phyloP scores from a whole-genome alignment of 2,797 vertebrate genomes.

The Triplophysa bombifrons region DNA sequence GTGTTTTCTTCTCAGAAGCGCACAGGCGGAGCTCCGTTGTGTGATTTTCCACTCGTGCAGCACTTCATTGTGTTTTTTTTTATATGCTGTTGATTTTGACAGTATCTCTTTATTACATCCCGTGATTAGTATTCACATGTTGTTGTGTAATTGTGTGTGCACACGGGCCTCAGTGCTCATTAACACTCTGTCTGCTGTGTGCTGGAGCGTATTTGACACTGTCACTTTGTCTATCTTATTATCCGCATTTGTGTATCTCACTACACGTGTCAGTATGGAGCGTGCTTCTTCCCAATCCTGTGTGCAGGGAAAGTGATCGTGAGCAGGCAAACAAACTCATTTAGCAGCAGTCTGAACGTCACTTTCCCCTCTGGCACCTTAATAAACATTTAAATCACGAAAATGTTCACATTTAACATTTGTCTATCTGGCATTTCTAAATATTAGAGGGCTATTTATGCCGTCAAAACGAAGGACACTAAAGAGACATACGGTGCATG shows the following conservation, averaged over 20 bases:
- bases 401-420: slow-evolving; percentile 2
- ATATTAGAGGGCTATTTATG: slow-evolving; percentile 70
- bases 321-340: not conserved
- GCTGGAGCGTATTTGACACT: slow-evolving; percentile 30
- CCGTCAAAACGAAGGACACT: slow-evolving; percentile 56
- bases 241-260: slow-evolving; percentile 26
- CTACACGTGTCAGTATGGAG: not conserved
- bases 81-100: slow-evolving; percentile 32
- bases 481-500: slow-evolving; percentile 65
- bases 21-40: slow-evolving; percentile 8
- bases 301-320: slow-evolving; percentile 22
- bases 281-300: not conserved
- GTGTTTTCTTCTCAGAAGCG: slow-evolving; percentile 37
- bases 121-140: slow-evolving; percentile 15
- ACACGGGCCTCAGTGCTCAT: slow-evolving; percentile 8
- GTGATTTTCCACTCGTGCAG: slow-evolving; percentile 20
- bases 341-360: not conserved
- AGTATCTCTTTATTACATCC: slow-evolving; percentile 40
- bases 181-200: slow-evolving; percentile 12
- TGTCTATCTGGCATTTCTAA: slow-evolving; percentile 55
- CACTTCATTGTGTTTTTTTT: slow-evolving; percentile 5
- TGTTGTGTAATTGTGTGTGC: slow-evolving; percentile 9
- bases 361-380: slow-evolving; percentile 11
- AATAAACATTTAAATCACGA: slow-evolving; percentile 19
- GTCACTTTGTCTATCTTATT: slow-evolving; percentile 13